These are phyloP conservation scores for Otolemur garnettii DNA, from an alignment of 2,113 vertebrate genomes.

Conservation along the genomic window DNA sequence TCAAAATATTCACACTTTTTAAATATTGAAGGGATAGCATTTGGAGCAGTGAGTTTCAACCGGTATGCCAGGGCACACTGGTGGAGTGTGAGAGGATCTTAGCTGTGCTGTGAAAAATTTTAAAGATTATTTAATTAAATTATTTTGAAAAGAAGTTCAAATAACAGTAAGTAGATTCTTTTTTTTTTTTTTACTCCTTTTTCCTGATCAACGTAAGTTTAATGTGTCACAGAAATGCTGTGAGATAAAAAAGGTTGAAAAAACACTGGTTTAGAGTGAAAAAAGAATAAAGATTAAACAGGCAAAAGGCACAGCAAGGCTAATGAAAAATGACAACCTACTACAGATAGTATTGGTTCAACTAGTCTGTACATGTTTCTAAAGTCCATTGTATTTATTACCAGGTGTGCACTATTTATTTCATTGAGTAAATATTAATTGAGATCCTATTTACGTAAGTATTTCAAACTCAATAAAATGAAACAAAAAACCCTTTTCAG, in stretches of 20 bases:
- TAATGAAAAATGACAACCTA: neutral
- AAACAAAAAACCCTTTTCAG: neutral
- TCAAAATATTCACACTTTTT: conserved; percentile 27
- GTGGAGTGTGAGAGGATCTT: no score
- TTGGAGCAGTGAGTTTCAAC: neutral
- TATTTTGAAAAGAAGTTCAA: no score
- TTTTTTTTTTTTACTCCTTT: no score
- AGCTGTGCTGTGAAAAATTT: no score
- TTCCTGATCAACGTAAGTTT: no score
- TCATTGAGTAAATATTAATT: conserved; percentile 45
- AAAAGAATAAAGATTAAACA: neutral
- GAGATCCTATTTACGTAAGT: conserved; percentile 39
- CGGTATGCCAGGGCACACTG: no score
- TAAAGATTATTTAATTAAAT: no score
- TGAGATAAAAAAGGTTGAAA: no score
- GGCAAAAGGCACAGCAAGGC: neutral
- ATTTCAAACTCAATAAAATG: conserved; percentile 17
- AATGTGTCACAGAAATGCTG: no score
- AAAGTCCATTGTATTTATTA: conserved; percentile 9
- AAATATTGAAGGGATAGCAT: neutral
- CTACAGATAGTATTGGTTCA: neutral
- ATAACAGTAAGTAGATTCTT: no score
- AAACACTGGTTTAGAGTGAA: neutral
- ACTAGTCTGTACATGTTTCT: neutral
- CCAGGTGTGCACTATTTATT: neutral